Base-by-base conservation (phyloP, 2,888 invertebrate species). In the Euphydryas editha region DNA sequence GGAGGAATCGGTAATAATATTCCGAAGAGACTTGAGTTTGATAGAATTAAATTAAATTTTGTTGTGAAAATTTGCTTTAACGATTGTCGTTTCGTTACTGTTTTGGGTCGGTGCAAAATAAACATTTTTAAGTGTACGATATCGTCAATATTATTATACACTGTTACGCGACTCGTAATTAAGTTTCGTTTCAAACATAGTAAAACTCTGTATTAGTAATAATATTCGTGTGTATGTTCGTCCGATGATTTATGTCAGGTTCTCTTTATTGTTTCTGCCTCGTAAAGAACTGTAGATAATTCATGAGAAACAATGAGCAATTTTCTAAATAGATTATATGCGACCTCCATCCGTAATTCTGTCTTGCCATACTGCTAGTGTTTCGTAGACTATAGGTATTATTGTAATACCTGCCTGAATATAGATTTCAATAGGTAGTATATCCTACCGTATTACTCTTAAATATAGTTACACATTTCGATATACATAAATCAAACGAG, bases 331-430 rank as follows among this genome's bases (percentile, higher is more conserved):
- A 90, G 85, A 91, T 90, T 88, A 89, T 83, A 85, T 86, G 88
- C 87, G 89, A 89, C 89, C 89, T 90, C 88, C 91, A 90, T 88
- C 85, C 81, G 83, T 89, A 87, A 85, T 87, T 88, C 87, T 89
- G 90, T 92, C 92, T 92, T 92, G 92, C 92, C 92, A 92, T 91
- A 88, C 83, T 84, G 81, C 86, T 90, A 90, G 90, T 86, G 81
- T 88, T 86, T 84, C 81, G 82, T 88, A 88, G 87, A 81, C 80
- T 84, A 78, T 84, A 86, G 84, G 84, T 88, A 86, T 84, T 66
- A 59, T 15, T n/a, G n/a, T 67, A 71, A 78, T 86, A 85, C 86
- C 87, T 83, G 77, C 36, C 56, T 66, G 62, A 67, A 66, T 60
- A 60, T 62, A 69, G 30, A 63, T 47, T 69, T 58, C 63, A 69